These are phyloP conservation scores for Montipora capricornis DNA, from an alignment of 64 coral and sea anemone genomes.

Conservation along the genomic window DNA sequence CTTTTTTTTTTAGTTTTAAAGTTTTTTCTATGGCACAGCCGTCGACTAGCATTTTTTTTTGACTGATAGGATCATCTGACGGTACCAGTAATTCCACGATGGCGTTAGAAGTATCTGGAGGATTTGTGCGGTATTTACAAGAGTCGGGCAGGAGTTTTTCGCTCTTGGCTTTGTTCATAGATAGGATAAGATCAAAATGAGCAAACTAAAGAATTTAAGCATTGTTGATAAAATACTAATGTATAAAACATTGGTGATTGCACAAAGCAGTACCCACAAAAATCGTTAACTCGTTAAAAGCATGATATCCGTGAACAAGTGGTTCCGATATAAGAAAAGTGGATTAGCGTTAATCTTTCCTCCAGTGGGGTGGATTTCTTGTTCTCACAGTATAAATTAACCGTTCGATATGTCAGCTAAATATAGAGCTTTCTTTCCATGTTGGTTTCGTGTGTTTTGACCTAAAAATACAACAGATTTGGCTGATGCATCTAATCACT, in stretches of 20 bases:
- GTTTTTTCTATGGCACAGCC: too few species aligned
- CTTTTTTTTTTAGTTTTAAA: too few species aligned
- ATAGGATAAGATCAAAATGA: not conserved
- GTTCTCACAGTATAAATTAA: too few species aligned
- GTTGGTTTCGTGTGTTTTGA: too few species aligned
- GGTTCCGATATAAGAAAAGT: not conserved
- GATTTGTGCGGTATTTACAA: not conserved
- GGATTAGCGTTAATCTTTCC: not conserved
- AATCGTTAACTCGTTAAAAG: too few species aligned
- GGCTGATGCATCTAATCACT: too few species aligned
- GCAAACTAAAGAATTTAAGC: not conserved
- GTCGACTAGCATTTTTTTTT: too few species aligned
- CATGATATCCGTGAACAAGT: not conserved
- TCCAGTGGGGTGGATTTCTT: not conserved
- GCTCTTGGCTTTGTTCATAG: not conserved
- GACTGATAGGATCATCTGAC: too few species aligned
- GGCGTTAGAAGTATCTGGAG: conserved; percentile 12
- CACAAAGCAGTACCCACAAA: too few species aligned
- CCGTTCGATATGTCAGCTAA: not conserved
- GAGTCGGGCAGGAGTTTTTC: not conserved
- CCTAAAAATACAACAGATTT: too few species aligned
- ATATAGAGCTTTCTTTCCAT: not conserved
- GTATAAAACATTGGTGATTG: not conserved
- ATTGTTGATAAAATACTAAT: not conserved
- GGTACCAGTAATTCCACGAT: too few species aligned